These are phyloP conservation scores for Syrrhaptes paradoxus DNA, from an alignment of 2,113 vertebrate genomes.

Conservation along the genomic window DNA sequence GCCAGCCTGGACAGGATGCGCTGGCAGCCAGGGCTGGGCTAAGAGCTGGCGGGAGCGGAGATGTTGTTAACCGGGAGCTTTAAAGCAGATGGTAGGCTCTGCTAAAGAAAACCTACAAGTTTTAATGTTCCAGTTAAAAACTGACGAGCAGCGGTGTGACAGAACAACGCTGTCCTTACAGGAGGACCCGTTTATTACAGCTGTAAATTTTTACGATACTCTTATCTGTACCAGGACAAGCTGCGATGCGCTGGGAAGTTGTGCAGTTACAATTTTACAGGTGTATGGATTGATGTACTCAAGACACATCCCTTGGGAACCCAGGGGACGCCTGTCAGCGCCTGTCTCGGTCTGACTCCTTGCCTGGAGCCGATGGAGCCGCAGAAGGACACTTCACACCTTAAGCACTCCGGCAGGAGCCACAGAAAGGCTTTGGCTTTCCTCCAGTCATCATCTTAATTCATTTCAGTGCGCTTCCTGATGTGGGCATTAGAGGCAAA, in stretches of 20 bases:
- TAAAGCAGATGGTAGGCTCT: background rate
- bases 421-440: background rate
- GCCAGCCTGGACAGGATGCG: background rate
- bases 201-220: background rate
- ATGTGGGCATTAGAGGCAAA: background rate
- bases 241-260: background rate
- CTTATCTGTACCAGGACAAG: background rate
- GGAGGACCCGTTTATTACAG: background rate
- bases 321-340: background rate
- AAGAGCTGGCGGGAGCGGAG: background rate
- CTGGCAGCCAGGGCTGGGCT: background rate
- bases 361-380: fast-evolving
- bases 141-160: background rate
- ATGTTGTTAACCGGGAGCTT: background rate
- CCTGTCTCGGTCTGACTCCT: fast-evolving
- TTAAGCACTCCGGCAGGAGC: background rate
- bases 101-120: background rate
- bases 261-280: background rate
- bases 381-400: background rate
- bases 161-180: background rate
- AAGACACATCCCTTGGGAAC: background rate
- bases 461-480: background rate
- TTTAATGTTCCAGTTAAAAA: background rate
- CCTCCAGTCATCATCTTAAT: background rate
- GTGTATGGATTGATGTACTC: background rate